Evolutionary conservation across 64 coral and sea anemone species (phyloP).

Genomic region (Montipora sp.): DNA sequence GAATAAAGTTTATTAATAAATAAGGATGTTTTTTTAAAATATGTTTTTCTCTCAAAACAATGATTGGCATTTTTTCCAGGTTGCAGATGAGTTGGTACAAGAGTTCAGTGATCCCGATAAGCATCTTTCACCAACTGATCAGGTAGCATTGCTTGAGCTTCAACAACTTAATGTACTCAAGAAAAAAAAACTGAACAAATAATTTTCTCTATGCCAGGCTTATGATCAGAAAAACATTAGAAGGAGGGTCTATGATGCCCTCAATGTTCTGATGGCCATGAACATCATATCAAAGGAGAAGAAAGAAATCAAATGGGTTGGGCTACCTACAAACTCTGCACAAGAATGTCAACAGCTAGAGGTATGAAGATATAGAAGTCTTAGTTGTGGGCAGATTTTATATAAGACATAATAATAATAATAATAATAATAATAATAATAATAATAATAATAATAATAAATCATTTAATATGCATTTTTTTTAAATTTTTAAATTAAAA

Average conservation of each 20-base stretch:
- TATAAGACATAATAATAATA: too few relatives aligned
- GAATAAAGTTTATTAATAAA: too few relatives aligned
- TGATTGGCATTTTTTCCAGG: conserved; percentile 45
- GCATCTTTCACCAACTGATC: conserved; percentile 94
- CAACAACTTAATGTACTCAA: neutral
- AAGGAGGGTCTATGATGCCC: conserved; percentile 97
- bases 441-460: too few relatives aligned
- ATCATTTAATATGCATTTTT: too few relatives aligned
- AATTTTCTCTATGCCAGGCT: conserved; percentile 54
- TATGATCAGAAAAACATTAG: conserved; percentile 99
- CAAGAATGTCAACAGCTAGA: conserved; percentile 98
- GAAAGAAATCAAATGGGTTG: conserved; percentile 99
- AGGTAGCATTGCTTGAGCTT: conserved; percentile 61
- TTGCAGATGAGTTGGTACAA: conserved; percentile 98
- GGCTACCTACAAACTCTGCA: conserved; percentile 96
- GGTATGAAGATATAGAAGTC: conserved; percentile 28
- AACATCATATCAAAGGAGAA: conserved; percentile 99
- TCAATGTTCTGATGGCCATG: conserved; percentile 99
- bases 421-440: too few relatives aligned
- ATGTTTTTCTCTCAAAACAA: neutral
- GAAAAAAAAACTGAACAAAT: neutral
- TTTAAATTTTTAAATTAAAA: too few relatives aligned
- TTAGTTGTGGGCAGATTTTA: neutral
- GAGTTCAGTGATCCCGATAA: conserved; percentile 99
- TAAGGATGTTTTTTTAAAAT: too few relatives aligned